phyloP scores from a whole-genome alignment of 2,888 invertebrate species.

The Eumerus sabulonum region DNA sequence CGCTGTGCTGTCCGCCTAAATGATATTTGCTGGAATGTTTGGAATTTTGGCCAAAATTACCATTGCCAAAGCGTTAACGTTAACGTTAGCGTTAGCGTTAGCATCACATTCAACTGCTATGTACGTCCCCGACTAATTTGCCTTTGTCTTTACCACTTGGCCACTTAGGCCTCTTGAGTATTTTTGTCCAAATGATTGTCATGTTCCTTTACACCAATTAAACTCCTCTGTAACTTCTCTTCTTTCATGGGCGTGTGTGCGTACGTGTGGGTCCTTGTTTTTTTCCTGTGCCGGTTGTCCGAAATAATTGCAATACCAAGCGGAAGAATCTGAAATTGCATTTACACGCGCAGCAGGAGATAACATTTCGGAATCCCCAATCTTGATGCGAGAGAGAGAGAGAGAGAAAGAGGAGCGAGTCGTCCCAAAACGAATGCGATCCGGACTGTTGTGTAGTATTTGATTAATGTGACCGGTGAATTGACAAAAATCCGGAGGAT shows the following conservation, averaged over 20 bases:
- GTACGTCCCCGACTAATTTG: background rate
- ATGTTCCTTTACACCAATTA: constrained; percentile 58
- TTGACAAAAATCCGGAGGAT: constrained; percentile 56
- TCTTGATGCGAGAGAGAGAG: too few species aligned
- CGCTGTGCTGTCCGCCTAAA: constrained; percentile 49
- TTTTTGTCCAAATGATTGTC: constrained; percentile 53
- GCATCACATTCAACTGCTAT: constrained; percentile 10
- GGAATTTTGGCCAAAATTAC: constrained; percentile 64
- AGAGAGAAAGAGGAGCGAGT: constrained; percentile 14
- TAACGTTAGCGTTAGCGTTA: too few species aligned
- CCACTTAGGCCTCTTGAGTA: constrained; percentile 14
- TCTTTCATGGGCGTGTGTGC: too few species aligned
- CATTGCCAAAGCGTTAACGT: constrained; percentile 47
- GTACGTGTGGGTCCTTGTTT: constrained; percentile 7
- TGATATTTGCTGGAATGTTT: constrained; percentile 56
- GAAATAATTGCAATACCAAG: constrained; percentile 63
- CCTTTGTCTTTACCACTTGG: constrained; percentile 6
- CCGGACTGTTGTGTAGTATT: constrained; percentile 18
- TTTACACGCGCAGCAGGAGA: constrained; percentile 56
- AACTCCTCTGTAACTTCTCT: constrained; percentile 29
- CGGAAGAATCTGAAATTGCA: constrained; percentile 56
- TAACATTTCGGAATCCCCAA: constrained; percentile 45
- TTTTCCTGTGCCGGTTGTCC: constrained; percentile 35
- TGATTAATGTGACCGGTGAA: constrained; percentile 57
- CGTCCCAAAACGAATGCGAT: constrained; percentile 22